Evolutionary conservation across 2,888 invertebrate genomes (phyloP).

Genomic region (Lasius platythorax): DNA sequence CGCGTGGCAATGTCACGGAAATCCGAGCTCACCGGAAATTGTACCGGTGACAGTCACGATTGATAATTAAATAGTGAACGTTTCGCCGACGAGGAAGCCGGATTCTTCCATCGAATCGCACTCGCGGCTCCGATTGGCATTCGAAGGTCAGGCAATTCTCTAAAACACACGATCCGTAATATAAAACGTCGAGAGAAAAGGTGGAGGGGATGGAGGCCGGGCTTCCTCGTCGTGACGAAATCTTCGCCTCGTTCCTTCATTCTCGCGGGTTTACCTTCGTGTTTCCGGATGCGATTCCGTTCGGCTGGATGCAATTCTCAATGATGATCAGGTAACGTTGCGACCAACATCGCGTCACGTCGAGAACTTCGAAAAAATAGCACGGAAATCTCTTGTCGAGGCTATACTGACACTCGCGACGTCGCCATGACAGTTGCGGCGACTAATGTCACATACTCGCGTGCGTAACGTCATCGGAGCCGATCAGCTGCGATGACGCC

Average conservation of each 20-base stretch:
- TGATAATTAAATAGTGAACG: too few relatives aligned
- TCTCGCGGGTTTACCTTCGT: background rate
- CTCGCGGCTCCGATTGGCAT: background rate
- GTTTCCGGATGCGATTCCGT: background rate
- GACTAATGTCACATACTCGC: background rate
- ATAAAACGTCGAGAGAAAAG: background rate
- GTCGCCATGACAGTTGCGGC: slow-evolving; percentile 61
- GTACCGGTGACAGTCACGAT: background rate
- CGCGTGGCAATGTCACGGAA: background rate
- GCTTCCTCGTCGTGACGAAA: background rate
- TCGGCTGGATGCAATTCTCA: slow-evolving; percentile 25
- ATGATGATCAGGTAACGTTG: slow-evolving; percentile 45
- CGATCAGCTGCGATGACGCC: slow-evolving; percentile 43
- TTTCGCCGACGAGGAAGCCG: background rate
- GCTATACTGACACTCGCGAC: slow-evolving; percentile 8
- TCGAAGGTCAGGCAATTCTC: background rate
- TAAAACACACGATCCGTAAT: background rate
- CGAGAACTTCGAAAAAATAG: background rate
- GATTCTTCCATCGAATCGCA: background rate
- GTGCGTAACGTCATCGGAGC: background rate
- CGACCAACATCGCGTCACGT: background rate
- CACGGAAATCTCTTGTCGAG: background rate
- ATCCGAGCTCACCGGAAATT: background rate
- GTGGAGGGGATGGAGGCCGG: background rate
- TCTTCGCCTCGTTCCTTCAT: background rate